These are phyloP conservation scores for Bombylius major DNA, from an alignment of 2,888 invertebrate genomes.

Conservation along the genomic window DNA sequence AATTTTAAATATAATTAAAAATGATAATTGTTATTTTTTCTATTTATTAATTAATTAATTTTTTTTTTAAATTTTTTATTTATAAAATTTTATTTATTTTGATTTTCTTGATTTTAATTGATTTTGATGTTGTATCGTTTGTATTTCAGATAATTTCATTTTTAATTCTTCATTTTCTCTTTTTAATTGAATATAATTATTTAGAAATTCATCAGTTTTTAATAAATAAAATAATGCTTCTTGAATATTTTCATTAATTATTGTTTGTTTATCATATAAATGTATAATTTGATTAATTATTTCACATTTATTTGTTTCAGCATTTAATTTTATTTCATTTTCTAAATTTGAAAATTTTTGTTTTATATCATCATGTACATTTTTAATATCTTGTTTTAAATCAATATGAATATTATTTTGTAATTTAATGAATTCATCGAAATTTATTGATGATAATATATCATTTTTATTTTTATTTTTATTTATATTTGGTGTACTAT, in stretches of 20 bases:
- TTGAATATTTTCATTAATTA: constrained; percentile 22
- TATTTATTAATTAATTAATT: too few species aligned
- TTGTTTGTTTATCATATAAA: constrained; percentile 23
- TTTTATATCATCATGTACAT: constrained; percentile 23
- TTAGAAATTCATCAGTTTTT: constrained; percentile 26
- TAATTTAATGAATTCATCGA: neutral
- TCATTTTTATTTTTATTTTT: neutral
- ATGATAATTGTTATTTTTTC: too few species aligned
- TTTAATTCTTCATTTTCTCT: constrained; percentile 27
- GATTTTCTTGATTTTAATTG: too few species aligned
- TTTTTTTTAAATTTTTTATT: too few species aligned
- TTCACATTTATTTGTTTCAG: constrained; percentile 24
- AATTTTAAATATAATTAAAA: too few species aligned
- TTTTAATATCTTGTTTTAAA: constrained; percentile 16
- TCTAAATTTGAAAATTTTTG: constrained; percentile 24
- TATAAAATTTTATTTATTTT: too few species aligned
- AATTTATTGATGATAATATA: neutral
- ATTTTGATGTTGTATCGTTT: too few species aligned
- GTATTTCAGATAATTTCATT: constrained; percentile 10
- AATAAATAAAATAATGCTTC: constrained; percentile 24
- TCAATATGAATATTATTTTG: constrained; percentile 11
- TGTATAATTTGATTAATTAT: constrained; percentile 23
- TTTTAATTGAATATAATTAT: constrained; percentile 26
- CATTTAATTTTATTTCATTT: constrained; percentile 24
- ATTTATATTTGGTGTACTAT: constrained; percentile 26